phyloP scores from a whole-genome alignment of 1,140 invertebrate genomes.

The Drosophila ohnishii region DNA sequence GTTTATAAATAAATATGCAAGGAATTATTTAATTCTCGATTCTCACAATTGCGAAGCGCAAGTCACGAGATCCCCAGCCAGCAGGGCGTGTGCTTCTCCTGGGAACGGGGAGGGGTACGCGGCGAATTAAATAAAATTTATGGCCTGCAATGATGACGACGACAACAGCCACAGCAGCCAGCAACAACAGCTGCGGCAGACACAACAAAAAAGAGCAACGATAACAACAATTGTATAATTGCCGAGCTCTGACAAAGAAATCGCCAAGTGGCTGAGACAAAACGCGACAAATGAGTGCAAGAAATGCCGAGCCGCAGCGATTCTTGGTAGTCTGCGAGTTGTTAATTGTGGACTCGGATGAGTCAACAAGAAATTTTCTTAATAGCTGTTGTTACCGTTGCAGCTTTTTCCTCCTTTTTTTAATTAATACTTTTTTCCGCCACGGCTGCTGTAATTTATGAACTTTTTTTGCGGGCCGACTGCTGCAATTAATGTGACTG shows the following conservation, averaged over 20 bases:
- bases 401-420: conserved; percentile 66
- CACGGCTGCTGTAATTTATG: conserved; percentile 69
- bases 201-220: conserved; percentile 24
- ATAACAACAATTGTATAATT: conserved; percentile 75
- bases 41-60: conserved; percentile 73
- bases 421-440: conserved; percentile 74
- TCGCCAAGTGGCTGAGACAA: conserved; percentile 63
- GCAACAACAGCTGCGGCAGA: conserved; percentile 29
- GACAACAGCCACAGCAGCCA: conserved; percentile 21
- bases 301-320: conserved; percentile 51
- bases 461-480: conserved; percentile 63
- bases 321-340: conserved; percentile 69
- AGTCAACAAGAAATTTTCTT: conserved; percentile 81
- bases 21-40: conserved; percentile 80
- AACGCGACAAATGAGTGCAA: conserved; percentile 76
- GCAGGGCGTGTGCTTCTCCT: conserved; percentile 63
- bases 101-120: conserved; percentile 19
- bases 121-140: conserved; percentile 72
- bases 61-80: conserved; percentile 72
- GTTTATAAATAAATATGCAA: conserved; percentile 78
- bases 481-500: conserved; percentile 73
- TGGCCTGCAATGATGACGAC: conserved; percentile 54
- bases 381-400: conserved; percentile 77
- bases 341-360: conserved; percentile 77
- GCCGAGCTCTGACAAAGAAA: conserved; percentile 73